Base-by-base conservation (phyloP, 2,888 invertebrate genomes). In the Entomobrya multifasciata region DNA sequence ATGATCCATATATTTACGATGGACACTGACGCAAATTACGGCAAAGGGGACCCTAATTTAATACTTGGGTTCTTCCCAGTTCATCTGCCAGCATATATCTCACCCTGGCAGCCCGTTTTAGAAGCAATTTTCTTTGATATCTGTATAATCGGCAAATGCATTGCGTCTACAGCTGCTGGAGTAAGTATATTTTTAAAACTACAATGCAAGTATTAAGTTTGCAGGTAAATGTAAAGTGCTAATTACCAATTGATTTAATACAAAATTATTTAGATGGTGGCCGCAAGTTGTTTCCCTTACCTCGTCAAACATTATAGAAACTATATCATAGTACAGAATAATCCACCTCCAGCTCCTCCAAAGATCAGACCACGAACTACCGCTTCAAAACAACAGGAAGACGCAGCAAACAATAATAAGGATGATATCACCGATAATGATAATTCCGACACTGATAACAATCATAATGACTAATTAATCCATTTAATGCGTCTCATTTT, bases 21-120 rank as follows among this genome's bases (percentile, higher is more conserved):
- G 86, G 78, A 85, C 67, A 70, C 15, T 47, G 78, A 77, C 10
- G 82, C 82, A 13, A 82, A 82, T 22, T 57, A 78, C 22, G 78
- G 82, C 13, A 82, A 70, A 60, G 82, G 87, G 27, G 86, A 80
- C 4, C 89, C 88, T 1, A 83, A 57, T 22, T 52, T 88, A 0
- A 52, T 89, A 1, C 84, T 88, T 41, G 89, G 89, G 0, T 87
- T 88, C 44, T 60, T 84, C n/a, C 88, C 86, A 25, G 86, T 86
- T 4, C 20, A 70, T 47, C 44, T 88, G 11, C 88, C 88, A 15
- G 15, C 49, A n/a, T 62, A 30, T 13, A 62, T 86, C 0, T 67
- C 79, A 0, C 85, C 88, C 4, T 87, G 87, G 88, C 85, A 83
- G 47, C 88, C 89, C 1, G 25, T 88, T 13, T 1, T 88, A 8